phyloP scores from a whole-genome alignment of 2,113 vertebrate genomes.

The Thalassarche chlororhynchos region DNA sequence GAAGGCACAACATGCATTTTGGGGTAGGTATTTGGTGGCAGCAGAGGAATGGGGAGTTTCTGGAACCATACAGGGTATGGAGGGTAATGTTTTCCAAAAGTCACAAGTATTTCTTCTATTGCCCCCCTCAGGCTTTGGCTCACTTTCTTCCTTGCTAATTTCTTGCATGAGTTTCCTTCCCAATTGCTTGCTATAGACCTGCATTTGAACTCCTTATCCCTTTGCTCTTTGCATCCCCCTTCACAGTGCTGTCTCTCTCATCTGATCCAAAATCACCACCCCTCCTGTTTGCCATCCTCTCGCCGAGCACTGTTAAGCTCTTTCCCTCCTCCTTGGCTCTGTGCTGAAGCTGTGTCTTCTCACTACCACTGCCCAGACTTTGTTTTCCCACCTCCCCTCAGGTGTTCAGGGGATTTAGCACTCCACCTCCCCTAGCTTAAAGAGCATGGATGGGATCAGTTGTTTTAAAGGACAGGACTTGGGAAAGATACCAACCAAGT shows the following conservation, averaged over 20 bases:
- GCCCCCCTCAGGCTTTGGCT: background rate
- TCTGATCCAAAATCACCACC: background rate
- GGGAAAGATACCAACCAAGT: background rate
- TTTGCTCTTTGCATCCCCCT: background rate
- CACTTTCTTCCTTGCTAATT: background rate
- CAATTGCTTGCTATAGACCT: background rate
- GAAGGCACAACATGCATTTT: background rate
- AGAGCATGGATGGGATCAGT: background rate
- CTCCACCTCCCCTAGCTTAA: background rate
- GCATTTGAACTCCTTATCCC: background rate
- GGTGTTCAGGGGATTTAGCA: background rate
- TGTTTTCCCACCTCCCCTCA: background rate
- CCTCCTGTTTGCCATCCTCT: background rate
- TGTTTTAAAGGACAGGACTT: background rate
- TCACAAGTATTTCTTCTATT: background rate
- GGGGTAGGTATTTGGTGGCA: background rate
- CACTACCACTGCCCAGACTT: background rate
- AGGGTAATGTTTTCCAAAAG: background rate
- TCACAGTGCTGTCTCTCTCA: background rate
- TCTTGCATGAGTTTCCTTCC: background rate
- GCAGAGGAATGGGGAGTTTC: background rate
- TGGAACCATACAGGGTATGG: background rate
- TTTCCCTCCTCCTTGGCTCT: background rate
- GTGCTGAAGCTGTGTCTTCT: background rate
- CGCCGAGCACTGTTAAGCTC: rapidly evolving